Evolutionary conservation across 2,888 invertebrate genomes (phyloP).

Genomic region (Pachymerium ferrugineum): DNA sequence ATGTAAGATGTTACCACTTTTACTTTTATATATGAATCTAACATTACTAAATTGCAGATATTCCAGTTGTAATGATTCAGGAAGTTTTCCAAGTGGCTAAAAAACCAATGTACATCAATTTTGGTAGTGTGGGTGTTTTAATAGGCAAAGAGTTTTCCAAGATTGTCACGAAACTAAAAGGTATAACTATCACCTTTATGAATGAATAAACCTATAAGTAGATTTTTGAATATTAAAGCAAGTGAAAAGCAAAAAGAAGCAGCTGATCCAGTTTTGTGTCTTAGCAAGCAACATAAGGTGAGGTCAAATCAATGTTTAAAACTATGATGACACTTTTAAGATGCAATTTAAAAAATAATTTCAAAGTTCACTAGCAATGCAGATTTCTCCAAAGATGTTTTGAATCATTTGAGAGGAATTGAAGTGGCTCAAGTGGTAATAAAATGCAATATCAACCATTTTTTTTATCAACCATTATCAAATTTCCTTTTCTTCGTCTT

Average conservation of each 20-base stretch:
- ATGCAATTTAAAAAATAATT: neutral
- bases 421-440: neutral
- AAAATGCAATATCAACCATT: neutral
- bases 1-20: neutral
- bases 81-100: neutral
- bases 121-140: neutral
- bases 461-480: too few relatives aligned
- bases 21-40: neutral
- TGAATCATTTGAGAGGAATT: neutral
- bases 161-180: neutral
- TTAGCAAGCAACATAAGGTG: neutral
- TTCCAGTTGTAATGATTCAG: neutral
- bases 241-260: neutral
- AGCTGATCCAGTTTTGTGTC: neutral
- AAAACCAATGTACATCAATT: neutral
- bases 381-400: neutral
- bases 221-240: neutral
- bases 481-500: too few relatives aligned
- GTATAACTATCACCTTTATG: neutral
- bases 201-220: neutral
- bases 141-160: neutral
- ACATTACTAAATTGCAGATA: neutral
- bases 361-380: neutral
- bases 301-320: neutral
- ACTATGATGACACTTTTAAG: neutral